Base-by-base conservation (phyloP, 2,797 vertebrate species). In the Smutsia gigantea region DNA sequence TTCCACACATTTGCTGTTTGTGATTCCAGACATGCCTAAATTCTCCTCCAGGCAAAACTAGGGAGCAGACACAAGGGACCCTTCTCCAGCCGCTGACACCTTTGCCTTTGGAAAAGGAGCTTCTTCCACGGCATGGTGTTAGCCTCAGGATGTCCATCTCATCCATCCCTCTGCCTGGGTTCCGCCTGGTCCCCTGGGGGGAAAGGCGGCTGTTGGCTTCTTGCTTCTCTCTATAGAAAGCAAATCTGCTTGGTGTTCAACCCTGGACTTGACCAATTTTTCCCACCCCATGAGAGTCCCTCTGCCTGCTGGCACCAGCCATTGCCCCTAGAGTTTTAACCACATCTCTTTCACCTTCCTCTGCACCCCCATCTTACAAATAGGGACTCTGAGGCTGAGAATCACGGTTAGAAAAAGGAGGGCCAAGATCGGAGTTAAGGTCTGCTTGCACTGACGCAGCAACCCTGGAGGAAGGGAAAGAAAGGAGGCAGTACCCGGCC, bases 1-100 rank as follows among this genome's bases (percentile, higher is more conserved):
- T 92, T 95, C 96, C 83, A 86, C 96, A 94, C 42, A 3, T 64
- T 63, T 64, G 78, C 71, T 61, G 37, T 49, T 85, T 81, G 87
- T 74, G 88, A 66, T 75, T 77, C 90, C 86, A 86, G 81, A 68
- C 71, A 11, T 39, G 77, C 63, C 79, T n/a, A 23, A 55, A 27
- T 57, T 39, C 72, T 66, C 79, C 39, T 79, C n/a, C 3, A 1
- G 75, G 88, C 74, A 91, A 37, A 83, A 51, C 49, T 5, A 66
- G 29, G 84, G 79, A 77, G 39, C 46, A 83, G 31, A 68, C 6
- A 69, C 55, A 87, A 72, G 61, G 53, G 46, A 31, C 14, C 42
- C 77, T 72, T 96, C 55, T 75, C 57, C 69, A 49, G 88, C 10
- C 4, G 82, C 61, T 1, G 71, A 57, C 64, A 42, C 55, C 46